Conservation (phyloP, 2,113 vertebrate species). For the Dascyllus trimaculatus region DNA sequence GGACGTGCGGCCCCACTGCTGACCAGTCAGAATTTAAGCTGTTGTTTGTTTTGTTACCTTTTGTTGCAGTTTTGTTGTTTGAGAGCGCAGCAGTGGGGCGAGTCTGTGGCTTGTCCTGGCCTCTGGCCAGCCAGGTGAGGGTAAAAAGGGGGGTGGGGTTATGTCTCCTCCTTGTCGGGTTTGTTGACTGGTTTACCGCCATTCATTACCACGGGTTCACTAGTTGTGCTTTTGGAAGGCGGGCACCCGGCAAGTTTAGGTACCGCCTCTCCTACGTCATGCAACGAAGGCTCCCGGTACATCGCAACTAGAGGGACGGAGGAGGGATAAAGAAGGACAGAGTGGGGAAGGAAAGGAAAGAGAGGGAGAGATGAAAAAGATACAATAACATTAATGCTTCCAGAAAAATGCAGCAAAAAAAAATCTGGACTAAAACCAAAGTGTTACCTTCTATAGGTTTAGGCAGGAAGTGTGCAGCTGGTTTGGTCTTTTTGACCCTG, state of each 20-base stretch:
- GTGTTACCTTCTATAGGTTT: conserved; percentile 98
- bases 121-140: conserved; percentile 78
- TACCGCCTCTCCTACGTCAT: conserved; percentile 95
- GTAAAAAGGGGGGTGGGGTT: conserved; percentile 58
- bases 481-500: conserved; percentile 99
- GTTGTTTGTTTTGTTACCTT: conserved; percentile 59
- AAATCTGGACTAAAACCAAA: not conserved
- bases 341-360: too few relatives aligned
- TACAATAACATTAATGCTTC: too few relatives aligned
- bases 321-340: conserved; percentile 1
- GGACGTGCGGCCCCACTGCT: conserved; percentile 64
- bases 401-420: too few relatives aligned
- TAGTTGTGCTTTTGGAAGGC: conserved; percentile 94
- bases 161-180: conserved; percentile 84
- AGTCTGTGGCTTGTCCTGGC: conserved; percentile 80
- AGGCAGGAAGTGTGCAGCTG: conserved; percentile 99
- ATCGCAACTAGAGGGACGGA: conserved; percentile 89
- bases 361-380: not conserved
- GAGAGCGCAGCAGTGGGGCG: conserved; percentile 63
- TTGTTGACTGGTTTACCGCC: conserved; percentile 97
- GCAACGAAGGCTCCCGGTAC: conserved; percentile 98
- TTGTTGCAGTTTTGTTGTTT: conserved; percentile 48
- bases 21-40: conserved; percentile 73
- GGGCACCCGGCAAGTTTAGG: conserved; percentile 91
- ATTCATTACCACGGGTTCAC: conserved; percentile 96